These are phyloP conservation scores for Prinia subflava DNA, from an alignment of 2,113 vertebrate species.

Conservation along the genomic window DNA sequence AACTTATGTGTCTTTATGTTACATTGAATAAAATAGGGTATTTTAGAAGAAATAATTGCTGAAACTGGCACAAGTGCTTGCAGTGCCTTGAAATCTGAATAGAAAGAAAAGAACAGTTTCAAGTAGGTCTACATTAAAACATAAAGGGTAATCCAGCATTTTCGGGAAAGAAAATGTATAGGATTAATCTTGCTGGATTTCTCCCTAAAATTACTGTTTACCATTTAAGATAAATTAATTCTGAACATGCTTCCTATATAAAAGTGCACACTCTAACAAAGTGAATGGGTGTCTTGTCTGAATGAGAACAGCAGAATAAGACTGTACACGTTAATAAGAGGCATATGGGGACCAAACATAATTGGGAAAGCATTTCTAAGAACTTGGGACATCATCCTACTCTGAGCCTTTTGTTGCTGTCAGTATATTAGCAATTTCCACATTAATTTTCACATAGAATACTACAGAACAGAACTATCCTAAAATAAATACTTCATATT, in stretches of 20 bases:
- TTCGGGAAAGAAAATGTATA: neutral
- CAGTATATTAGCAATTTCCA: neutral
- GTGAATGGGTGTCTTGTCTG: neutral
- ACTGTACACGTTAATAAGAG: fast-evolving
- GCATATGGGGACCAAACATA: neutral
- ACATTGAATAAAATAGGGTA: neutral
- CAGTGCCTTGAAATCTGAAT: neutral
- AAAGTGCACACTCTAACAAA: neutral
- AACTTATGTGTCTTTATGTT: neutral
- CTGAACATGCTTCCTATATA: neutral
- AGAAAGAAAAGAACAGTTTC: neutral
- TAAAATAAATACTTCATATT: neutral
- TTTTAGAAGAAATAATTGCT: conserved; percentile 19
- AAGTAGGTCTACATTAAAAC: neutral
- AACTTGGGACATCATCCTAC: neutral
- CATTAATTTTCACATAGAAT: neutral
- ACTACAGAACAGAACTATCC: neutral
- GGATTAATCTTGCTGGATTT: neutral
- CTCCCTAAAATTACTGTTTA: neutral
- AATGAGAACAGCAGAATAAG: neutral
- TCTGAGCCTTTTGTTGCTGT: neutral
- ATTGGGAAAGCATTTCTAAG: neutral
- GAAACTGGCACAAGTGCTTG: neutral
- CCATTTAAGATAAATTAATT: neutral
- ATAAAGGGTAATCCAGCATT: neutral